Evolutionary conservation across 2,797 vertebrate species (phyloP).

Genomic region (Botia kubotai): DNA sequence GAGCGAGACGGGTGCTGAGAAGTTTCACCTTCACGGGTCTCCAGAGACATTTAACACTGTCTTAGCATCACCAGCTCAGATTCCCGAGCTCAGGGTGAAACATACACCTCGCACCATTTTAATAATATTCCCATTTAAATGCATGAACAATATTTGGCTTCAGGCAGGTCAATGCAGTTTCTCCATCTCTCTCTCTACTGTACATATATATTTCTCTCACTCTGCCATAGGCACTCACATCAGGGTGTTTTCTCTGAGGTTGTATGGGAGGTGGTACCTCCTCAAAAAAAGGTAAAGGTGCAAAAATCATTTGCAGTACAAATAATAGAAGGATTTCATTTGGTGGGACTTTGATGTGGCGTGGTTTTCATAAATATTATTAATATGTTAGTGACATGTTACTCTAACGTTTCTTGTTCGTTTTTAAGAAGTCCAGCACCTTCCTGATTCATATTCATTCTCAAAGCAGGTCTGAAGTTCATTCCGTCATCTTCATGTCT

Average conservation of each 20-base stretch:
- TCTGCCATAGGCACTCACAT: neutral
- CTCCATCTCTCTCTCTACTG: neutral
- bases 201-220: neutral
- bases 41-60: neutral
- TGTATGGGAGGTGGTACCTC: neutral
- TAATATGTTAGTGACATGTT: neutral
- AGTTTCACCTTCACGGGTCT: slow-evolving; percentile 6
- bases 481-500: neutral
- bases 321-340: neutral
- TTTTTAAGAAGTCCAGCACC: neutral
- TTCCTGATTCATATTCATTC: neutral
- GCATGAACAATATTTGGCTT: slow-evolving; percentile 40
- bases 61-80: slow-evolving; percentile 4
- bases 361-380: neutral
- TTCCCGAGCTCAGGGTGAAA: slow-evolving; percentile 16
- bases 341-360: neutral
- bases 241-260: neutral
- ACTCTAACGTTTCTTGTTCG: neutral
- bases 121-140: slow-evolving; percentile 57
- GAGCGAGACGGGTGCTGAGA: neutral
- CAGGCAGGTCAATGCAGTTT: slow-evolving; percentile 27
- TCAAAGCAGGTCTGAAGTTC: neutral
- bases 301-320: neutral
- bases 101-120: slow-evolving; percentile 46
- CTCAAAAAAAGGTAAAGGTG: neutral